Percentiles rank a stretch among this genome's conserved stretches.
Evolutionary conservation across 2,113 vertebrate species (phyloP).

Genomic region (Agelaius phoeniceus): DNA sequence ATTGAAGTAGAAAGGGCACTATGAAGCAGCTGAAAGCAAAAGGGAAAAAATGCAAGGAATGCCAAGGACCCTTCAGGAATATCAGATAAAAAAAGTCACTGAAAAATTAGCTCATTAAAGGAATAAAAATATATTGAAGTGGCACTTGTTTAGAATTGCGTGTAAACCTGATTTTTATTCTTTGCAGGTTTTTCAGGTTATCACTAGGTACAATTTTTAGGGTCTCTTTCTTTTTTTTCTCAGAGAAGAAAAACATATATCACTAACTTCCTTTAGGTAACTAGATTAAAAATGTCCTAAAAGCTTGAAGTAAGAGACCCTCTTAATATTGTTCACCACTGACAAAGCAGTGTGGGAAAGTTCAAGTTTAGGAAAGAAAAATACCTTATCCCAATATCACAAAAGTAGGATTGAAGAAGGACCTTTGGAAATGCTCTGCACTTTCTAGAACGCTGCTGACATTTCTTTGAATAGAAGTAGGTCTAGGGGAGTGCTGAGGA

Average conservation of each 20-base stretch:
- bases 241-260: not conserved
- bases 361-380: not conserved
- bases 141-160: not conserved
- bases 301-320: not conserved
- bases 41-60: slow-evolving; percentile 43
- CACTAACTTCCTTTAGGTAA: not conserved
- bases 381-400: not conserved
- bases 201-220: not conserved
- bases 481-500: not conserved
- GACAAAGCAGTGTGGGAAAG: not conserved
- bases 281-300: not conserved
- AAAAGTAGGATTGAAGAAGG: not conserved
- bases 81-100: slow-evolving; percentile 45
- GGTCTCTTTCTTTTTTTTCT: not conserved
- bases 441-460: not conserved
- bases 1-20: slow-evolving; percentile 42
- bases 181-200: not conserved
- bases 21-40: slow-evolving; percentile 40
- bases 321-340: not conserved
- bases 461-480: not conserved
- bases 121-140: slow-evolving; percentile 28
- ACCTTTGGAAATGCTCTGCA: not conserved
- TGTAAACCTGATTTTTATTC: not conserved
- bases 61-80: slow-evolving; percentile 34
- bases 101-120: slow-evolving; percentile 55